Conservation (phyloP, 1,140 invertebrate species). For the Drosophila pseudoananassae region DNA sequence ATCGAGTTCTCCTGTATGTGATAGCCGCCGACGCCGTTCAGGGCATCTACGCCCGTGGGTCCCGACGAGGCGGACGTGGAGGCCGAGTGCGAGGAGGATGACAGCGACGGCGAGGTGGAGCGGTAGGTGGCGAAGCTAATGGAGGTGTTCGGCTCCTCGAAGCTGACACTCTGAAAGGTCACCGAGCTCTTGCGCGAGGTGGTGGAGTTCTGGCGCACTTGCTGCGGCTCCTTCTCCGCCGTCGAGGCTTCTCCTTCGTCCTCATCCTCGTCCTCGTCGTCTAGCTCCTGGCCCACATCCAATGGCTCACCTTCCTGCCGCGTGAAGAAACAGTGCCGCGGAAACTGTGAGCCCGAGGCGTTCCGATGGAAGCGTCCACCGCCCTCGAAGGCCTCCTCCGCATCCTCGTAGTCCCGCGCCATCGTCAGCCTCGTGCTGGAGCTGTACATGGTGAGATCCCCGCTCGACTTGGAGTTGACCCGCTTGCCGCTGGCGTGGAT, state of each 20-base stretch:
- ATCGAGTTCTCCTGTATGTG: conserved; percentile 61
- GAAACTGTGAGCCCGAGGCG: conserved; percentile 76
- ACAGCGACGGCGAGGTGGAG: conserved; percentile 26
- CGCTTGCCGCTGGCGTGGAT: conserved; percentile 65
- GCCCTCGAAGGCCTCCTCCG: conserved; percentile 26
- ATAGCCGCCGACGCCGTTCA: conserved; percentile 40
- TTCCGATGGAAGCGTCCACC: conserved; percentile 72
- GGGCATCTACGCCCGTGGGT: conserved; percentile 1
- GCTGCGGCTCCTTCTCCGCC: background rate
- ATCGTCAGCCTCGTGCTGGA: conserved; percentile 54
- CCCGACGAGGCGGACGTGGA: conserved; percentile 31
- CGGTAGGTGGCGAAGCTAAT: conserved; percentile 74
- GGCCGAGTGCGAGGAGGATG: conserved; percentile 30
- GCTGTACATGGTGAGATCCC: conserved; percentile 79
- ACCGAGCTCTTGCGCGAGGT: conserved; percentile 71
- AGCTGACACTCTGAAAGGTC: conserved; percentile 57
- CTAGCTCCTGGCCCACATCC: conserved; percentile 1
- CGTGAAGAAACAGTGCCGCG: conserved; percentile 77
- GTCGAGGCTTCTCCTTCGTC: background rate
- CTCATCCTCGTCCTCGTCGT: conserved; percentile 13
- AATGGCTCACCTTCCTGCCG: background rate
- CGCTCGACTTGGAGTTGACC: conserved; percentile 81
- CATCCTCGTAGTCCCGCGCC: conserved; percentile 15
- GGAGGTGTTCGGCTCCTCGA: conserved; percentile 58
- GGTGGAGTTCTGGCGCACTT: conserved; percentile 51